Evolutionary conservation across 2,797 vertebrate species (phyloP).

Genomic region (Rallus crepitans): DNA sequence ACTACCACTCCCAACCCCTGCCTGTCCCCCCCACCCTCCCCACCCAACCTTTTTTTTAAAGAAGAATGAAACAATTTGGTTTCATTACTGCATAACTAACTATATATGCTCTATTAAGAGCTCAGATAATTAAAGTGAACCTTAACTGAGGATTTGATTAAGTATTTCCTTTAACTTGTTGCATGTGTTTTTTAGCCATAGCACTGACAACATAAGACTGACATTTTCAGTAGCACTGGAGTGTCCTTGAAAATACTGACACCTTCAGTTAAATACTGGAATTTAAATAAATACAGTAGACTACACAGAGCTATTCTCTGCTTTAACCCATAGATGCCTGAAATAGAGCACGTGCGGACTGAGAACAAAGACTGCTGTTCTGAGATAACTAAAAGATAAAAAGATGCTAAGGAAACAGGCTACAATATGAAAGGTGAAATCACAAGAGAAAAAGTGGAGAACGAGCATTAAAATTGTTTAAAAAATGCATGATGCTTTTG

Average conservation of each 20-base stretch:
- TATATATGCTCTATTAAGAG: not conserved
- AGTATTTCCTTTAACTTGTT: not conserved
- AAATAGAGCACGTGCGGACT: not conserved
- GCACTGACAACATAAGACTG: not conserved
- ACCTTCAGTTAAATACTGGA: constrained; percentile 61
- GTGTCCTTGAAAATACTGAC: constrained; percentile 69
- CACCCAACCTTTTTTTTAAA: not conserved
- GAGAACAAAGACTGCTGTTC: not conserved
- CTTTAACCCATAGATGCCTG: not conserved
- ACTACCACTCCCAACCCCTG: not conserved
- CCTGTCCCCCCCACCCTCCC: not conserved
- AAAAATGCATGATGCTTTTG: not conserved
- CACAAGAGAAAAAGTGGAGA: not conserved
- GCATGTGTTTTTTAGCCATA: not conserved
- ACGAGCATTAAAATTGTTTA: not conserved
- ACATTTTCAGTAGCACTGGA: not conserved
- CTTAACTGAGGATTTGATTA: not conserved
- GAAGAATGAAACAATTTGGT: constrained; percentile 4
- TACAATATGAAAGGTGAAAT: not conserved
- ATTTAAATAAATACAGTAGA: constrained; percentile 35
- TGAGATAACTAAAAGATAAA: not conserved
- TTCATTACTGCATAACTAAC: not conserved
- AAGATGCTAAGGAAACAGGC: not conserved
- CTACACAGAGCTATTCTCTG: not conserved
- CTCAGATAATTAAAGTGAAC: not conserved